Evolutionary conservation across 2,888 invertebrate genomes (phyloP), one percentile per base, ranked within the genome.

Genomic region (Acanthosepion pharaonis): DNA sequence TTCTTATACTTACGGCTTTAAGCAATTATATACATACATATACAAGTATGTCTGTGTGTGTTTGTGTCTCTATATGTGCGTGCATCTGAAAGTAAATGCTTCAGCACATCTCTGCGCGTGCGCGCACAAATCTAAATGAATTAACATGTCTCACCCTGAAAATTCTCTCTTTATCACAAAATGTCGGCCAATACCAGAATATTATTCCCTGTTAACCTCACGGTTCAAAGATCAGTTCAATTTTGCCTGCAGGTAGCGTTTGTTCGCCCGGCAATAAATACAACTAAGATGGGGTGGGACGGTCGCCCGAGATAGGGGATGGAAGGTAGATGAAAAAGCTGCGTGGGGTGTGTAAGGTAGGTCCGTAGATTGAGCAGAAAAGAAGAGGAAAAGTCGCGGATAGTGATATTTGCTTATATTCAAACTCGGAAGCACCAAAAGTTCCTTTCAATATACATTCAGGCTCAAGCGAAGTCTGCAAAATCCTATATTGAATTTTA

Each of bases 101-200:
- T 15, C 3, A 78, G n/a, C n/a, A 78, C 15, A 78, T 18, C 9
- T n/a, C n/a, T n/a, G 78, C 78, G 78, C 33, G n/a, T 33, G n/a
- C 64, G 64, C 25, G 2, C 23, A 25, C n/a, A 78, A 33, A n/a
- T n/a, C 78, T 78, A 78, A 78, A 78, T 78, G 78, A 78, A 78
- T 78, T 78, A 78, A 78, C 78, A n/a, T 78, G 78, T 78, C 78
- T 78, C 78, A 78, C 78, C 78, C 15, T 33, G 78, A 78, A n/a
- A 78, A 78, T 78, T 78, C 78, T n/a, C 78, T 78, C 78, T 78
- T 78, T 78, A 78, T 78, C 78, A 33, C 33, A n/a, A 78, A 78
- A 78, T 78, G 78, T 78, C 78, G 78, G 78, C 78, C 78, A 78
- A 78, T 78, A 78, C 78, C 78, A 78, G 78, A n/a, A 78, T 78